These are phyloP conservation scores for Andrena flavipes DNA, from an alignment of 2,888 invertebrate species.

Conservation along the genomic window DNA sequence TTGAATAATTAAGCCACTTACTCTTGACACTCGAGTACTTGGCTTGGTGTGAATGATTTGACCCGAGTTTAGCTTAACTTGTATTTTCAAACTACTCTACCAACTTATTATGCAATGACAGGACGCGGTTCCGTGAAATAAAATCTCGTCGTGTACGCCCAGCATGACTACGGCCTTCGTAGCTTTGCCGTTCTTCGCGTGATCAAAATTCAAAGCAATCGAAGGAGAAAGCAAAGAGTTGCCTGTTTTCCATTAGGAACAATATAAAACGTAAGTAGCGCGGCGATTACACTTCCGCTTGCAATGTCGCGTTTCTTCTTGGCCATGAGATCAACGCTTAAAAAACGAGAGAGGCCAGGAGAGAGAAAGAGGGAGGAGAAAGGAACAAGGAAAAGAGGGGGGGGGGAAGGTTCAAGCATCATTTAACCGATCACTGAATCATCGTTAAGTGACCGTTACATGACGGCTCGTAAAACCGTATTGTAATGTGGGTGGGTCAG, in stretches of 20 bases:
- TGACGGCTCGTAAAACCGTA: conserved; percentile 72
- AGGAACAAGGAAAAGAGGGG: conserved; percentile 37
- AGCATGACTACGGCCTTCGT: not conserved
- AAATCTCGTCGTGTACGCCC: not conserved
- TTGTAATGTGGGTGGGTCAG: conserved; percentile 70
- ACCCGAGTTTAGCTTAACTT: no score
- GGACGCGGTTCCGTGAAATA: not conserved
- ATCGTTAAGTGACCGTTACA: conserved; percentile 75
- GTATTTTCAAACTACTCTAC: no score
- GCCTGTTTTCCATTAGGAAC: conserved; percentile 34
- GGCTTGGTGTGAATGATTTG: no score
- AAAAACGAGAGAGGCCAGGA: conserved; percentile 16
- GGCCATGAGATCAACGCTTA: conserved; percentile 32
- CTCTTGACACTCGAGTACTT: no score
- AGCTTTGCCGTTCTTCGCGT: not conserved
- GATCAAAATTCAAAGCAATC: conserved; percentile 1
- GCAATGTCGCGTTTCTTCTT: conserved; percentile 47
- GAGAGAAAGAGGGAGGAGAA: conserved; percentile 46
- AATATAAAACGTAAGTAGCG: conserved; percentile 26
- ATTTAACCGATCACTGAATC: conserved; percentile 80
- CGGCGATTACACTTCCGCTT: conserved; percentile 28
- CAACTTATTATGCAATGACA: no score
- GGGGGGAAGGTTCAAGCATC: conserved; percentile 76
- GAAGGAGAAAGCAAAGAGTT: conserved; percentile 26
- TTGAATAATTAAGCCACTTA: no score